Evolutionary conservation across 2,797 vertebrate species (phyloP), one percentile per base, ranked within the genome.

Genomic region (Ceyx erithaca): DNA sequence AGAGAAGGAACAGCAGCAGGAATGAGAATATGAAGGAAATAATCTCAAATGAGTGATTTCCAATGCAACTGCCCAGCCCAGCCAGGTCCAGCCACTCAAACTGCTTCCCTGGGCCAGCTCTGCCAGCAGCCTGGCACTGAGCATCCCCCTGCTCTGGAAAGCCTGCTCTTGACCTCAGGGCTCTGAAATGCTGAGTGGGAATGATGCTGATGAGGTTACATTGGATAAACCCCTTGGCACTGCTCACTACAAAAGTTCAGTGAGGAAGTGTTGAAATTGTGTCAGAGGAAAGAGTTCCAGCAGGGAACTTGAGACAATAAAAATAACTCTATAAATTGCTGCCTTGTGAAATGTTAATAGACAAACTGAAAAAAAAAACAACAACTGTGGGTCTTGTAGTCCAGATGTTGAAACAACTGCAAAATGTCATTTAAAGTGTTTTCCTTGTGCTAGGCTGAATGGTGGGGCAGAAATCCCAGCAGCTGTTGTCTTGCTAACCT

Each of bases 201-300:
- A 89, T 33, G 75, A 89, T 51, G 43, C 37, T 91, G 75, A 66
- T 41, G 71, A 92, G 77, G 92, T 94, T 91, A 81, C 26, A 14
- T 2, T 83, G 84, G 90, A 68, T 93, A 89, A 94, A 93, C 37
- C 54, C 72, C 80, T 85, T 95, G 94, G 88, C 92, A 76, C 14
- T 69, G 35, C 45, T 93, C 49, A 33, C 58, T 62, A 66, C 22
- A 89, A 95, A 95, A 93, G 72, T 59, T 58, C 79, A 85, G 30
- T 72, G 71, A 92, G 72, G 82, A 96, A 92, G 58, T 85, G 81
- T 89, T 94, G 92, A 95, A 93, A 89, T 78, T 75, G 33, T 94
- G 86, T 94, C 87, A 92, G 76, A 94, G 81, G 66, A 95, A 93
- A 90, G 78, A 75, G 69, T 87, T 90, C 64, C 85, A 89, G 54